Conservation (phyloP, 2,797 vertebrate species). For the Pseudocheirus occidentalis region DNA sequence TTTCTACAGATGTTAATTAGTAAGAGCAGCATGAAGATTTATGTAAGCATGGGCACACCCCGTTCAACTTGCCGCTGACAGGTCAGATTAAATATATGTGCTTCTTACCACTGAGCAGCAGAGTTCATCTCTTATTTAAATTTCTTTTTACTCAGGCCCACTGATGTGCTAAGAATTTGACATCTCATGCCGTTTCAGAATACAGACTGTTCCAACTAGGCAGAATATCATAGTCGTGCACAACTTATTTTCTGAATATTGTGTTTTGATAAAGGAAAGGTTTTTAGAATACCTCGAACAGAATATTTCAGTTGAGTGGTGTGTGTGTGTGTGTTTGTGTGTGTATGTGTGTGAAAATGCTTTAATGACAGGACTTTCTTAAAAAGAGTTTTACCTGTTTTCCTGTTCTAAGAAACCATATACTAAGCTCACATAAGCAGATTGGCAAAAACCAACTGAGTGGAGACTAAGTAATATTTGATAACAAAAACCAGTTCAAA, state of each 20-base stretch:
- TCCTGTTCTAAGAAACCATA: slow-evolving; percentile 35
- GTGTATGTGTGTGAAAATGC: neutral
- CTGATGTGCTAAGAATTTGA: slow-evolving; percentile 73
- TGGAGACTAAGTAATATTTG: slow-evolving; percentile 28
- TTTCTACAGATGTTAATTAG: slow-evolving; percentile 80
- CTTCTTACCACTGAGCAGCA: slow-evolving; percentile 64
- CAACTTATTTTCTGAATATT: slow-evolving; percentile 61
- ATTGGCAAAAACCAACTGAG: slow-evolving; percentile 44
- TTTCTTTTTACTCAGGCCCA: slow-evolving; percentile 72
- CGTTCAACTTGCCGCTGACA: slow-evolving; percentile 73
- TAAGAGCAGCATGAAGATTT: slow-evolving; percentile 72
- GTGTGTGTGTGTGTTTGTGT: neutral
- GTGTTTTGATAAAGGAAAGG: slow-evolving; percentile 47
- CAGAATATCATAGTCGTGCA: slow-evolving; percentile 58
- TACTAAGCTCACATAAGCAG: slow-evolving; percentile 37
- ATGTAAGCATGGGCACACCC: slow-evolving; percentile 62
- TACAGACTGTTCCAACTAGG: slow-evolving; percentile 74
- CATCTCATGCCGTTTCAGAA: slow-evolving; percentile 77
- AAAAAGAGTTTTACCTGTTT: slow-evolving; percentile 49
- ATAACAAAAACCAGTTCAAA: slow-evolving; percentile 49
- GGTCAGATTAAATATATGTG: slow-evolving; percentile 74
- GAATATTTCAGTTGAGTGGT: neutral
- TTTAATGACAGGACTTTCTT: slow-evolving; percentile 40
- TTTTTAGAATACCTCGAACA: slow-evolving; percentile 13
- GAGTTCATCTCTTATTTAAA: slow-evolving; percentile 83